phyloP scores from a whole-genome alignment of 2,797 vertebrate genomes.

The Sebastes flavidus region DNA sequence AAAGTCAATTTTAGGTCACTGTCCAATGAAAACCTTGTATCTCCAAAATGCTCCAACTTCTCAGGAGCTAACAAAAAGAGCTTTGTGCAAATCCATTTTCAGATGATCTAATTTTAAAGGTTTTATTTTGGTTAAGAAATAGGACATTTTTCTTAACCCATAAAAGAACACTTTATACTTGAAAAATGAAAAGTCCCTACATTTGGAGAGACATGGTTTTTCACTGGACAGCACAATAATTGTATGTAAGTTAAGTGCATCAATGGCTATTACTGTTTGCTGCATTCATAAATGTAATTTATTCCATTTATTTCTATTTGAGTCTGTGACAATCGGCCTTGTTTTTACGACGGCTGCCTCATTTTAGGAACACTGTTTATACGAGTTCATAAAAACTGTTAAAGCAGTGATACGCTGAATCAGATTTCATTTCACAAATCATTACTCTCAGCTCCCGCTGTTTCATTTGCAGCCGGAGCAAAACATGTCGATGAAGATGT shows the following conservation, averaged over 20 bases:
- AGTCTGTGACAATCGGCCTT: constrained; percentile 4
- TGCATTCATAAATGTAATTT: neutral
- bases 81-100: neutral
- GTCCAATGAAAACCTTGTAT: neutral
- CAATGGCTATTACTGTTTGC: neutral
- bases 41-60: neutral
- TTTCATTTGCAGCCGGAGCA: constrained; percentile 54
- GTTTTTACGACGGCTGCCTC: constrained; percentile 19
- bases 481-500: constrained; percentile 53
- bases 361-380: constrained; percentile 25
- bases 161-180: neutral
- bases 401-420: constrained; percentile 49
- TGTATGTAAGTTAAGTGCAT: neutral
- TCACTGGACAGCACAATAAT: neutral
- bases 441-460: constrained; percentile 57
- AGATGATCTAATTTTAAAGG: neutral
- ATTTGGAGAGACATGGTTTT: neutral
- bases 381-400: constrained; percentile 57
- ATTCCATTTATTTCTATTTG: neutral
- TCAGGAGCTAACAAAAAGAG: neutral
- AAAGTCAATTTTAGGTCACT: neutral
- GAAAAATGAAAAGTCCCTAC: neutral
- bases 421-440: constrained; percentile 68
- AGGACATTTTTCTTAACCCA: neutral
- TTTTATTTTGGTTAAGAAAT: neutral